A percentile compares a stretch with the other conserved stretches of the same genome.
Evolutionary conservation across 2,113 vertebrate species (phyloP).

Genomic region (Triplophysa rosa): DNA sequence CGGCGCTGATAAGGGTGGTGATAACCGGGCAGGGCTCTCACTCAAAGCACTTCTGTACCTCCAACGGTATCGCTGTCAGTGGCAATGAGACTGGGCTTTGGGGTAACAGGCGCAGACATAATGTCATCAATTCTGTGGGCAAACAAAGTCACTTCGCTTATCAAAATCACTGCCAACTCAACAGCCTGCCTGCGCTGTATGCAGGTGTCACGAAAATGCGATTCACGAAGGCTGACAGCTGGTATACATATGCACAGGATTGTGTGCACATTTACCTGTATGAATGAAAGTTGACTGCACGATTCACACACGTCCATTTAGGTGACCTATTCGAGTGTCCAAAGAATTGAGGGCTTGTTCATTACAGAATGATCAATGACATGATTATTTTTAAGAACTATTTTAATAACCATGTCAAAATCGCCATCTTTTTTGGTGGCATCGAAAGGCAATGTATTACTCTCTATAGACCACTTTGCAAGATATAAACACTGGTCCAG

Average conservation of each 20-base stretch:
- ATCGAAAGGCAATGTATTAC: too few relatives aligned
- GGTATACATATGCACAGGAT: background rate
- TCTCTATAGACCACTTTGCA: too few relatives aligned
- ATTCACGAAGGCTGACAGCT: constrained; percentile 45
- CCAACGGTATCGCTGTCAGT: constrained; percentile 55
- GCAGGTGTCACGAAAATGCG: constrained; percentile 1
- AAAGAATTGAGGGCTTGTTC: too few relatives aligned
- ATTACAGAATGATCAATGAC: too few relatives aligned
- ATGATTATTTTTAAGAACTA: too few relatives aligned
- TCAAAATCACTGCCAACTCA: constrained; percentile 36
- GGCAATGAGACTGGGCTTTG: constrained; percentile 52
- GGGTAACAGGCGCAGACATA: constrained; percentile 54
- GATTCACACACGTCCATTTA: too few relatives aligned
- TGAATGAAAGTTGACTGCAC: background rate
- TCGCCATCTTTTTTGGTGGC: too few relatives aligned
- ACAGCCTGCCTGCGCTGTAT: constrained; percentile 17
- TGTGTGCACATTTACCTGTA: background rate
- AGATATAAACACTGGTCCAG: too few relatives aligned
- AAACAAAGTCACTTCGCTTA: constrained; percentile 58
- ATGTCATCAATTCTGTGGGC: constrained; percentile 60
- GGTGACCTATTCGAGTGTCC: too few relatives aligned
- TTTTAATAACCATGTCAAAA: too few relatives aligned
- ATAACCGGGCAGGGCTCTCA: constrained; percentile 32
- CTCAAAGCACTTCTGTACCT: constrained; percentile 35
- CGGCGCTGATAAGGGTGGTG: constrained; percentile 23